Base-by-base conservation (phyloP, 2,888 invertebrate species). In the Chloroclystis v-ata region DNA sequence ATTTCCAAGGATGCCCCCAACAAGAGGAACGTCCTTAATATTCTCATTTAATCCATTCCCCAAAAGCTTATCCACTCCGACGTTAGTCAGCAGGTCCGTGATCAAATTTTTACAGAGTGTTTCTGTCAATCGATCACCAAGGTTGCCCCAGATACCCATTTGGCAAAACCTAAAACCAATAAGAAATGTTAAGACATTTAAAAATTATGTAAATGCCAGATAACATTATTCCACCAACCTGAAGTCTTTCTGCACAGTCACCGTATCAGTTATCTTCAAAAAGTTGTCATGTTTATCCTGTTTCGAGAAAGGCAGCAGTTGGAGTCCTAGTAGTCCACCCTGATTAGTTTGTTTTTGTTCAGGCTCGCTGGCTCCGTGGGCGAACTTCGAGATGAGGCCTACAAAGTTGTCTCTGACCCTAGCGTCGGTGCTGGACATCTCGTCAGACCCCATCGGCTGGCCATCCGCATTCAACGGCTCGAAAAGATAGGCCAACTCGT, bases 401-500 rank as follows among this genome's bases (percentile, higher is more conserved):
- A 93, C 92, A 51, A 93, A 92, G 54, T 89, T 82, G 4, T 91
- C 85, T n/a, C 92, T 89, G 3, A 93, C 93, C 57, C 89, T 79
- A 6, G 89, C 75, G 61, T 94, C 94, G 4, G 90, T 89, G 10
- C 82, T 72, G 4, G 80, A 87, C 13, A 75, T 75, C 1, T 61
- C 57, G 0, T 74, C 49, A 1, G 10, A 79, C 1, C 71, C 76
- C 13, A 91, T 50, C 0, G 90, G 81, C 11, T 87, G 88, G 0
- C 93, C 93, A 37, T 90, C 87, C 0, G 90, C 69, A 52, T 92
- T 90, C 30, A 90, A 79, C 0, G 90, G 89, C 65, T 93, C 92
- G 63, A 94, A 94, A 61, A 94, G 79, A 62, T 92, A 94, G 0
- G 91, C 90, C 16, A 94, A 71, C 61, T 94, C 94, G 61, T 94